Evolutionary conservation across 2,113 vertebrate genomes (phyloP).

Genomic region (Canis aureus): DNA sequence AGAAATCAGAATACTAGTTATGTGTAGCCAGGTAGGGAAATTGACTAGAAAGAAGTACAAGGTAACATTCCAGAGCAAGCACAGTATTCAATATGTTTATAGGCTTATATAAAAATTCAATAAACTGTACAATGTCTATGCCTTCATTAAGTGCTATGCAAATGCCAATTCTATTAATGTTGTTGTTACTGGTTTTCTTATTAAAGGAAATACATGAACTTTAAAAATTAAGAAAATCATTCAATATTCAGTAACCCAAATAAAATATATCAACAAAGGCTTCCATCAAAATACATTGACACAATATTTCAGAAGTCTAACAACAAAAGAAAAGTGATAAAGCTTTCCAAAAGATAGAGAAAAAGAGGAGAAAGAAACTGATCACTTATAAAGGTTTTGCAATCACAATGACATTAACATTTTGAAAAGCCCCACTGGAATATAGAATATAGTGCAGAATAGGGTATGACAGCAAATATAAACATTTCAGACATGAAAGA

Average conservation of each 20-base stretch:
- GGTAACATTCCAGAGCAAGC: neutral
- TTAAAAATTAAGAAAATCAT: constrained; percentile 3
- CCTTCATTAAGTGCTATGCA: neutral
- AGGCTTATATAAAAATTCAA: neutral
- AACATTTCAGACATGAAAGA: neutral
- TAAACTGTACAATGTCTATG: neutral
- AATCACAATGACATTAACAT: neutral
- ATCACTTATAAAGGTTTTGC: neutral
- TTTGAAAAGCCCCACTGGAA: neutral
- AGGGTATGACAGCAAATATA: neutral
- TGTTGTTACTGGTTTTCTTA: neutral
- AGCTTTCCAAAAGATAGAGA: neutral
- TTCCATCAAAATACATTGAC: neutral
- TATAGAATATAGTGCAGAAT: neutral
- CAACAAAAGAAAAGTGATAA: neutral
- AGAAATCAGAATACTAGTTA: neutral
- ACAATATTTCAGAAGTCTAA: neutral
- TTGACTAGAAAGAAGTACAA: neutral
- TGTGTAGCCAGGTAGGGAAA: neutral
- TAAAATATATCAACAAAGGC: neutral
- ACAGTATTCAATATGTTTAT: neutral
- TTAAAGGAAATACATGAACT: neutral
- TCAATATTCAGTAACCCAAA: neutral
- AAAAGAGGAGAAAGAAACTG: neutral
- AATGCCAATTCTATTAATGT: neutral